Evolutionary conservation across 2,113 vertebrate species (phyloP), one percentile per base, ranked within the genome.

Genomic region (Ammodytes marinus): DNA sequence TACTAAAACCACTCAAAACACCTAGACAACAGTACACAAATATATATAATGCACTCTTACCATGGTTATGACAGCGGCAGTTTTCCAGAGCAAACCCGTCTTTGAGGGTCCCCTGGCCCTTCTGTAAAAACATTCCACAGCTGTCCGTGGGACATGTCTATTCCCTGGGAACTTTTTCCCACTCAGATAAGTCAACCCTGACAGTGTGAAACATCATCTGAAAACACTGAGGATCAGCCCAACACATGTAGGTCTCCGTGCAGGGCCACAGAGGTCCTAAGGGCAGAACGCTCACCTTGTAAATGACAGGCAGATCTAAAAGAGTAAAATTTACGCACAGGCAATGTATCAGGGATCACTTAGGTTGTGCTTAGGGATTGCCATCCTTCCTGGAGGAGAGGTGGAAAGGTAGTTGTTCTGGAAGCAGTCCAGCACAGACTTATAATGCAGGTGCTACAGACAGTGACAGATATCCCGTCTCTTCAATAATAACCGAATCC

Each of bases 121-220:
- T 86, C 84, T 90, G 87, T 89, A 77, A 90, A 89, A 91, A 94
- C 92, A 91, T 93, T 93, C 89, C 85, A 88, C 75, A 83, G 77
- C 86, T 78, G 88, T 90, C 83, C 80, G 71, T 77, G 66, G 85
- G 83, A 88, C 80, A 82, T 64, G 74, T 89, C 80, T 93, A 87
- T 89, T 91, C 88, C 90, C 84, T 83, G 65, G 83, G 87, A 87
- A 86, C 59, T 13, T 87, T 85, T 64, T 54, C 79, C 74, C 71
- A 69, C 91, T 91, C 89, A 74, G 88, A 91, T 90, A 90, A 92
- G 88, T 93, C 91, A 89, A 88, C 88, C 87, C 83, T 79, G 91
- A 92, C 89, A 89, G 92, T 91, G 90, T 90, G 90, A 91, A 93
- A 87, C 85, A 91, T 91, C 88, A 89, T 83, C 80, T 85, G 73